Conservation (phyloP, 2,888 invertebrate species). For the Salticus scenicus region DNA sequence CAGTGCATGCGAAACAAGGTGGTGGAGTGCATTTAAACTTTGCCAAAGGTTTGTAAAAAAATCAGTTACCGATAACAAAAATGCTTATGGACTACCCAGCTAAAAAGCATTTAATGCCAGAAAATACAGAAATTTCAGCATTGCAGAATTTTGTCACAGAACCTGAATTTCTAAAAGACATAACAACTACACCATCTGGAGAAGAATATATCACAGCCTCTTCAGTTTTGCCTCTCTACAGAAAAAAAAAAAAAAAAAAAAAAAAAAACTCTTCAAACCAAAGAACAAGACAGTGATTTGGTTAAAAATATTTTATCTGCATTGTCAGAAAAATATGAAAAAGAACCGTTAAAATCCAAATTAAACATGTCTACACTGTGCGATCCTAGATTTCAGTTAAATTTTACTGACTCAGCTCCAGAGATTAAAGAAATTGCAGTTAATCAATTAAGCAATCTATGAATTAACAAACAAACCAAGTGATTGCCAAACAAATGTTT, state of each 20-base stretch:
- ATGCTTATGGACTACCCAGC: neutral
- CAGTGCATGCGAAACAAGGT: neutral
- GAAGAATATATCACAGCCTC: conserved; percentile 16
- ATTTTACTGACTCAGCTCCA: neutral
- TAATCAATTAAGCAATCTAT: neutral
- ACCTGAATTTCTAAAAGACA: neutral
- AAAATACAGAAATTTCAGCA: neutral
- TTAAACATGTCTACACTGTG: neutral
- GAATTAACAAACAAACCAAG: neutral
- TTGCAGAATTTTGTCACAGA: neutral
- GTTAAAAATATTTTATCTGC: neutral
- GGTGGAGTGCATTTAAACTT: neutral
- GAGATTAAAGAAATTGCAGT: neutral
- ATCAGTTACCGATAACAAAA: neutral
- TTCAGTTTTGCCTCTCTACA: neutral
- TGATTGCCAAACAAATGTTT: neutral
- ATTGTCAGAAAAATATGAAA: neutral
- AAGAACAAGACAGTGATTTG: neutral
- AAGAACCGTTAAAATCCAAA: neutral
- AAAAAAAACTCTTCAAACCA: neutral
- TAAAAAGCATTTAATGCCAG: neutral
- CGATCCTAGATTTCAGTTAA: neutral
- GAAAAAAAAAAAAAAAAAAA: neutral
- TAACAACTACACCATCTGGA: neutral
- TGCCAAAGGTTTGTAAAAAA: neutral